Conservation (phyloP, 2,888 invertebrate species). For the Agyllia agylla region DNA sequence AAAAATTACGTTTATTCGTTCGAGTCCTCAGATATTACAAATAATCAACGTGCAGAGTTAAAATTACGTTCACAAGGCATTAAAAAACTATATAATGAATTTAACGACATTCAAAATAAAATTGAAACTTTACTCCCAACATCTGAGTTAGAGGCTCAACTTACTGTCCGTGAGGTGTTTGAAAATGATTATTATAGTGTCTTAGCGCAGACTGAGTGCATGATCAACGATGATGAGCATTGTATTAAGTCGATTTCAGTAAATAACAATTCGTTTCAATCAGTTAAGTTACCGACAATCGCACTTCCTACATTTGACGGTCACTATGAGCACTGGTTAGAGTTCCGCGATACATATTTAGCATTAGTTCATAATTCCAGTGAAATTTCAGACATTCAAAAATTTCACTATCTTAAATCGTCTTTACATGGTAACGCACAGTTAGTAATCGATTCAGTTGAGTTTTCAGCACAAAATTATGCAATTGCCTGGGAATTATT, state of each 20-base stretch:
- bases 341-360: background rate
- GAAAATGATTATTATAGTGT: background rate
- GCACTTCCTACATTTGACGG: background rate
- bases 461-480: background rate
- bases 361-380: background rate
- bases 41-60: background rate
- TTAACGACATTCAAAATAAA: background rate
- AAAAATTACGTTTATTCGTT: background rate
- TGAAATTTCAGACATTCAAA: background rate
- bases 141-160: background rate
- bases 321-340: background rate
- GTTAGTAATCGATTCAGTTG: background rate
- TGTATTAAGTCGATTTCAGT: background rate
- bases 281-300: background rate
- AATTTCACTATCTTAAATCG: background rate
- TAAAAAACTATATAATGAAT: background rate
- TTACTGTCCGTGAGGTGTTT: background rate
- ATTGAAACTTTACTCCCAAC: background rate
- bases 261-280: background rate
- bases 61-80: background rate
- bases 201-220: background rate
- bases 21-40: background rate
- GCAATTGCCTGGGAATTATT: background rate
- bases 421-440: background rate
- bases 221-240: background rate